A percentile compares a stretch with the other conserved stretches of the same genome.
These are phyloP conservation scores for Centropus bengalensis DNA, from an alignment of 2,113 vertebrate genomes.

Conservation along the genomic window DNA sequence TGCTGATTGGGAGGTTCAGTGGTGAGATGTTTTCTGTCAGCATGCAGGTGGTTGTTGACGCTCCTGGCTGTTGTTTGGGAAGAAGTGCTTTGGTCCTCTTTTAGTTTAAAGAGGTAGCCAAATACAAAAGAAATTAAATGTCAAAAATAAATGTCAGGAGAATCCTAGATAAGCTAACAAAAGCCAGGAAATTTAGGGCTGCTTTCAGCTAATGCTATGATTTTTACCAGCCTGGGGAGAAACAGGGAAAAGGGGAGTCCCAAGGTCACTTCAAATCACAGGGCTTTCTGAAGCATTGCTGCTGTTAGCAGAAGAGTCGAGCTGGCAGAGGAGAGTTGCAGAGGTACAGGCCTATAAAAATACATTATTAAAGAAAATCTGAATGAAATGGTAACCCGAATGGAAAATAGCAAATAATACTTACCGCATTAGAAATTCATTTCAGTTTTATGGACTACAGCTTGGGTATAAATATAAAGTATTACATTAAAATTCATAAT, in stretches of 20 bases:
- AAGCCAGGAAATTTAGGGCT: neutral
- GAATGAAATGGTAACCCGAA: constrained; percentile 49
- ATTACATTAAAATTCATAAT: constrained; percentile 65
- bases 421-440: constrained; percentile 50
- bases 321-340: constrained; percentile 11
- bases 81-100: neutral
- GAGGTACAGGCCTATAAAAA: constrained; percentile 53
- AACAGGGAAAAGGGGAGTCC: constrained; percentile 1
- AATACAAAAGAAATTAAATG: neutral
- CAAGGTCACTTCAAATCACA: constrained; percentile 48
- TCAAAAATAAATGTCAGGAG: neutral
- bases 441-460: constrained; percentile 50
- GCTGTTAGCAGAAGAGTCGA: neutral
- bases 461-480: constrained; percentile 61
- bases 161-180: neutral
- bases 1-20: neutral
- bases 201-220: neutral
- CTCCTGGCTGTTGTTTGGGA: neutral
- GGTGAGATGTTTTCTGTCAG: neutral
- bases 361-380: constrained; percentile 61
- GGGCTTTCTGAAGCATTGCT: constrained; percentile 2
- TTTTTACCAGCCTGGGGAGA: constrained; percentile 21
- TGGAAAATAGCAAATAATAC: constrained; percentile 59
- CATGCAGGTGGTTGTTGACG: neutral
- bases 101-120: neutral